These are phyloP conservation scores for Troides oblongomaculatus DNA, from an alignment of 2,888 invertebrate species.

Conservation along the genomic window DNA sequence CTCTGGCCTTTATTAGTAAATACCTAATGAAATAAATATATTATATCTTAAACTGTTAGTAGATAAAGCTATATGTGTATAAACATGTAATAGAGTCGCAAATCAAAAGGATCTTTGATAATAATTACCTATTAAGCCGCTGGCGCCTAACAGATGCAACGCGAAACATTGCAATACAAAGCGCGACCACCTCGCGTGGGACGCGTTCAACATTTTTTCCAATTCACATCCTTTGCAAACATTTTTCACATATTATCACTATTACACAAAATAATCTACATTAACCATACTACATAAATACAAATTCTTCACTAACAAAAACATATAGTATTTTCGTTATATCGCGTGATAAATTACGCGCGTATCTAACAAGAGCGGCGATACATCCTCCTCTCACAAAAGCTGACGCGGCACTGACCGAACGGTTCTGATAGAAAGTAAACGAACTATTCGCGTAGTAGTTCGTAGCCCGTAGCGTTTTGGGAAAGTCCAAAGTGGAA, in stretches of 20 bases:
- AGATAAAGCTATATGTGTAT: too few relatives aligned
- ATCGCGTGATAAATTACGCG: slow-evolving; percentile 25
- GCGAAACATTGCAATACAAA: slow-evolving; percentile 23
- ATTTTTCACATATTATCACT: slow-evolving; percentile 16
- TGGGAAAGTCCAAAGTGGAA: slow-evolving; percentile 51
- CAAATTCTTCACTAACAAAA: slow-evolving; percentile 1
- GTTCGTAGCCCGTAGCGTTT: slow-evolving; percentile 51
- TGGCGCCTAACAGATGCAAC: slow-evolving; percentile 7
- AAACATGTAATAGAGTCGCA: too few relatives aligned
- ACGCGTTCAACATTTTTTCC: slow-evolving; percentile 30
- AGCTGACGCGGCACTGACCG: slow-evolving; percentile 54
- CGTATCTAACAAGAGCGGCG: slow-evolving; percentile 12
- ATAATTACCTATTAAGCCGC: slow-evolving; percentile 26
- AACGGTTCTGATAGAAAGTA: slow-evolving; percentile 20
- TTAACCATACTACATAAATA: neutral
- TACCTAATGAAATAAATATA: too few relatives aligned
- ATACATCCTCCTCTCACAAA: slow-evolving; percentile 36
- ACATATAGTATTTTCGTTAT: slow-evolving; percentile 10
- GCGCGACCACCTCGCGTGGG: slow-evolving; percentile 18
- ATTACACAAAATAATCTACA: neutral
- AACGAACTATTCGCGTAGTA: slow-evolving; percentile 22
- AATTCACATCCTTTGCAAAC: slow-evolving; percentile 25
- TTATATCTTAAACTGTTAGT: too few relatives aligned
- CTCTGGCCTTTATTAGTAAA: too few relatives aligned
- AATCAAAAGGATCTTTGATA: neutral